Evolutionary conservation across 2,797 vertebrate species (phyloP).

Genomic region (Brachyalestes nurse): DNA sequence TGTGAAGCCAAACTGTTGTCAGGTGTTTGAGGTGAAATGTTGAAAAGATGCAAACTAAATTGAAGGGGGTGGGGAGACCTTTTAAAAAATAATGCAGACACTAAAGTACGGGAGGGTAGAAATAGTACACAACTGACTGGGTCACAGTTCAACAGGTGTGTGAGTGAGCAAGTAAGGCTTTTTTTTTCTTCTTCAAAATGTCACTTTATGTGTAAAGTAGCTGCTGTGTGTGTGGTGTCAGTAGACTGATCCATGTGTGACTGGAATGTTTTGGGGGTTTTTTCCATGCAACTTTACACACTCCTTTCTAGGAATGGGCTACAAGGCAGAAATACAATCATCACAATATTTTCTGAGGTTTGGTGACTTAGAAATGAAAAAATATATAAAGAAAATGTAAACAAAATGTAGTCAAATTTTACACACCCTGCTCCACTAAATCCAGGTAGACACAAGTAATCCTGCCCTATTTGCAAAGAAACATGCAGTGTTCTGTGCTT

Average conservation of each 20-base stretch:
- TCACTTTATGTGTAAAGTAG: background rate
- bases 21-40: constrained; percentile 75
- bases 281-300: no score
- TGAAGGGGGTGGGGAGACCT: constrained; percentile 38
- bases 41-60: constrained; percentile 68
- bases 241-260: background rate
- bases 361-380: no score
- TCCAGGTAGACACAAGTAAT: no score
- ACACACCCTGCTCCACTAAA: no score
- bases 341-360: no score
- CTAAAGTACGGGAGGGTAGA: background rate
- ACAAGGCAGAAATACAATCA: no score
- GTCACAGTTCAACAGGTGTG: background rate
- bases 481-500: no score
- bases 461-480: no score
- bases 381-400: no score
- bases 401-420: no score
- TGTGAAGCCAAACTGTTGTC: constrained; percentile 78
- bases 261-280: background rate
- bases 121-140: background rate
- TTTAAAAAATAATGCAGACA: constrained; percentile 43
- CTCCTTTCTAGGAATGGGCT: no score
- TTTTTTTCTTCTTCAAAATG: background rate
- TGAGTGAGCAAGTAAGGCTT: background rate
- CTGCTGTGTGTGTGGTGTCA: background rate